These are phyloP conservation scores for Ceryle rudis DNA, from an alignment of 2,797 vertebrate genomes.

Conservation along the genomic window DNA sequence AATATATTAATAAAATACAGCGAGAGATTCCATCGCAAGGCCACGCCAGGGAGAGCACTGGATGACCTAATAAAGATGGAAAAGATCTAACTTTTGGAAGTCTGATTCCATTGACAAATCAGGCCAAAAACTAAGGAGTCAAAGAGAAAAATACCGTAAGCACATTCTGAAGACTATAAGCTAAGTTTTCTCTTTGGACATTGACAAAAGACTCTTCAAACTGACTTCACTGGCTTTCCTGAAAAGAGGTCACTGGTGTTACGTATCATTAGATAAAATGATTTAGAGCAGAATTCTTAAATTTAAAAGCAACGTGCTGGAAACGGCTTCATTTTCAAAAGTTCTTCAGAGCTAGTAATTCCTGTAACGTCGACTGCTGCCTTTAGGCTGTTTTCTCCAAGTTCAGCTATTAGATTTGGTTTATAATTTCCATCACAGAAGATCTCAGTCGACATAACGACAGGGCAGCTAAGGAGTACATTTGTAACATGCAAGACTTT, in stretches of 20 bases:
- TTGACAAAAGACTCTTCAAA: neutral
- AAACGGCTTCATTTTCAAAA: neutral
- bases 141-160: neutral
- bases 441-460: neutral
- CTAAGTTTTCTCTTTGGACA: neutral
- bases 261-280: fast-evolving
- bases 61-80: neutral
- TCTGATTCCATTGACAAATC: neutral
- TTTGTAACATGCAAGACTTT: neutral
- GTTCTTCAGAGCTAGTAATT: neutral
- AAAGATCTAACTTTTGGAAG: neutral
- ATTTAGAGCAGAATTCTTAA: neutral
- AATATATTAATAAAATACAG: neutral
- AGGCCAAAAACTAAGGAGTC: neutral
- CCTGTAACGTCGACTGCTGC: neutral
- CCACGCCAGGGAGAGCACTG: neutral
- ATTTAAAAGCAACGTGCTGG: neutral
- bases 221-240: neutral
- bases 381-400: neutral
- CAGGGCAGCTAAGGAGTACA: neutral
- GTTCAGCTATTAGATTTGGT: neutral
- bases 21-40: neutral
- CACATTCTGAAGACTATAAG: fast-evolving
- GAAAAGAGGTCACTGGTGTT: neutral
- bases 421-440: neutral